Conservation (phyloP, 2,888 invertebrate species). For the Eristalinus aeneus region DNA sequence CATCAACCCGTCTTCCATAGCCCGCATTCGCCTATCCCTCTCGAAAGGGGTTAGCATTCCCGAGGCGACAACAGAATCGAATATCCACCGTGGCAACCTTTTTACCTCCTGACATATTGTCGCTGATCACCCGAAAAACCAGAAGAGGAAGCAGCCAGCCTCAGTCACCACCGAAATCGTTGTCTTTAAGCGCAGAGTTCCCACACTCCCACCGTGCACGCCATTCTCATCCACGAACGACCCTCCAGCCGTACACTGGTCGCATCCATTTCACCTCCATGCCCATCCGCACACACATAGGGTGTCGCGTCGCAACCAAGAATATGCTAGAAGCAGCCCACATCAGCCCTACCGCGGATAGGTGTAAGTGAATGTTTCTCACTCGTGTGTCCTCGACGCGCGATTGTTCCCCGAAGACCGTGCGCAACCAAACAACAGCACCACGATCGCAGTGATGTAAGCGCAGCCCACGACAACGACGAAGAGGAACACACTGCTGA, state of each 20-base stretch:
- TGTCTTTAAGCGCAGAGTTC: conserved; percentile 39
- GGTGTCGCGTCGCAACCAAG: conserved; percentile 30
- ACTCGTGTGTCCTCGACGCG: conserved; percentile 46
- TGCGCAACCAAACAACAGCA: conserved; percentile 20
- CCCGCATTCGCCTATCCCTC: neutral
- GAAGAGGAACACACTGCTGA: conserved; percentile 18
- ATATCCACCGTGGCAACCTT: conserved; percentile 18
- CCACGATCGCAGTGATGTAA: conserved; percentile 58
- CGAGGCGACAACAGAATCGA: neutral
- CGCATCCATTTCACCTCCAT: conserved; percentile 19
- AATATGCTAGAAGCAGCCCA: conserved; percentile 18
- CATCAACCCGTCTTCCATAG: neutral
- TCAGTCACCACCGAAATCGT: conserved; percentile 37
- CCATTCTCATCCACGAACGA: conserved; percentile 42
- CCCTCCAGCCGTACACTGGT: conserved; percentile 41
- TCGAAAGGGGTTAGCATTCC: conserved; percentile 5
- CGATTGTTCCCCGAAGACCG: conserved; percentile 22
- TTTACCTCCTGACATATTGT: conserved; percentile 18
- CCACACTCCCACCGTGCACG: conserved; percentile 48
- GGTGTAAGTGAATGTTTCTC: conserved; percentile 57
- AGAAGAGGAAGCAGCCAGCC: conserved; percentile 48
- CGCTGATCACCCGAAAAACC: conserved; percentile 13
- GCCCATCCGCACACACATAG: conserved; percentile 11
- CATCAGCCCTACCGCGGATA: neutral
- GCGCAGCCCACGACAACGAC: conserved; percentile 43